phyloP scores from a whole-genome alignment of 1,140 invertebrate species.

The Bombus confusus region DNA sequence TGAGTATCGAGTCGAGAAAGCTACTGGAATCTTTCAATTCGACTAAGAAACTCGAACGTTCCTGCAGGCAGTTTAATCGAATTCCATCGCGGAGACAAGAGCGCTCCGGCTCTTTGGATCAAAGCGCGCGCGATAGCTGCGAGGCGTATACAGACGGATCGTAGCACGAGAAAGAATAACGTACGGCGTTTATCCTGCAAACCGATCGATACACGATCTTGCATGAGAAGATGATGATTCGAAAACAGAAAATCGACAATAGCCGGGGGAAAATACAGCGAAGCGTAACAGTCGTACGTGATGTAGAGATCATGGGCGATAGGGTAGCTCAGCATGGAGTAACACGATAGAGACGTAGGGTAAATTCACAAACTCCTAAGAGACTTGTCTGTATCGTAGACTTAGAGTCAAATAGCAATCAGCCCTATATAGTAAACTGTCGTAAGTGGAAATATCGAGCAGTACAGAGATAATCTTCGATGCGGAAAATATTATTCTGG shows the following conservation, averaged over 20 bases:
- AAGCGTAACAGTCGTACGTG: not conserved
- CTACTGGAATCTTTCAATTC: constrained; percentile 71
- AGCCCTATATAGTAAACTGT: not conserved
- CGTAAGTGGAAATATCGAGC: not conserved
- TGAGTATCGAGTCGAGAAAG: constrained; percentile 29
- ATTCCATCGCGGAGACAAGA: constrained; percentile 67
- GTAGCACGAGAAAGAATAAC: constrained; percentile 24
- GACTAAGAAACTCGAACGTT: constrained; percentile 73
- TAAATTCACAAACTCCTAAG: not conserved
- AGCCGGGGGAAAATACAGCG: no score
- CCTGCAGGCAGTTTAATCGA: constrained; percentile 74
- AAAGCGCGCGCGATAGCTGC: constrained; percentile 17
- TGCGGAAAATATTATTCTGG: no score
- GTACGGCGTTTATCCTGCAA: constrained; percentile 20
- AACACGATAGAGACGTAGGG: not conserved
- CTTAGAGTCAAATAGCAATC: not conserved
- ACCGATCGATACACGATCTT: not conserved
- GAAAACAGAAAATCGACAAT: not conserved
- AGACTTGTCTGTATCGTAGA: not conserved
- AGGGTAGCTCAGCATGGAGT: not conserved
- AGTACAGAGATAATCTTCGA: not conserved
- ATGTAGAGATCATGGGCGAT: not conserved
- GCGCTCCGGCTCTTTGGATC: constrained; percentile 19
- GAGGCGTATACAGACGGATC: not conserved
- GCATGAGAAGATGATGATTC: constrained; percentile 20